A percentile compares a stretch with the other conserved stretches of the same genome.
Conservation (phyloP, 1,140 invertebrate species). For the Ceratina japonica region DNA sequence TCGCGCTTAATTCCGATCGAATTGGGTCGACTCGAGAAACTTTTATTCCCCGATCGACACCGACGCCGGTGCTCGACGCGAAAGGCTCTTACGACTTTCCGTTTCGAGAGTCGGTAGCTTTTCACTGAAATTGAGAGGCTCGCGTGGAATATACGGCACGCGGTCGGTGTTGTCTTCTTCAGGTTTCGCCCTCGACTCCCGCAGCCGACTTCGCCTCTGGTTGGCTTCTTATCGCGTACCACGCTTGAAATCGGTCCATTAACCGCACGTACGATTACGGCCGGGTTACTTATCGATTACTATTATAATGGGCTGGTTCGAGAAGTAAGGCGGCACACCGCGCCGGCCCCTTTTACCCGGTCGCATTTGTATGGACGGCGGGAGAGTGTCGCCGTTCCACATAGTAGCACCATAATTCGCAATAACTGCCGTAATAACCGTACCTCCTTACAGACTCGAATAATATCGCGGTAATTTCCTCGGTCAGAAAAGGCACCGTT, state of each 20-base stretch:
- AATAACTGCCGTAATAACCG: slow-evolving; percentile 75
- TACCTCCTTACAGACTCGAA: slow-evolving; percentile 70
- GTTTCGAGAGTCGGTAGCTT: too few species aligned
- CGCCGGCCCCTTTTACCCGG: background rate
- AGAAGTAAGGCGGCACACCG: slow-evolving; percentile 1
- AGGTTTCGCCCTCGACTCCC: slow-evolving; percentile 5
- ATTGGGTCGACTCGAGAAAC: too few species aligned
- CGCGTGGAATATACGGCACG: too few species aligned
- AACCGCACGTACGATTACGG: slow-evolving; percentile 70
- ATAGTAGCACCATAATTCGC: slow-evolving; percentile 71
- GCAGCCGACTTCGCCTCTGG: background rate
- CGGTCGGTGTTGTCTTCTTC: background rate
- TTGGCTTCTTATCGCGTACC: slow-evolving; percentile 41
- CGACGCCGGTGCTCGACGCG: too few species aligned
- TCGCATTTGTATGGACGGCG: slow-evolving; percentile 38
- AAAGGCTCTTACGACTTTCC: too few species aligned
- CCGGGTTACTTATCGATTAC: slow-evolving; percentile 75
- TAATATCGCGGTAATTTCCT: slow-evolving; percentile 69
- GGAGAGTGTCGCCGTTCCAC: slow-evolving; percentile 48
- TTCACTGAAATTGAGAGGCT: too few species aligned
- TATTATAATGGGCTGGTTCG: slow-evolving; percentile 66
- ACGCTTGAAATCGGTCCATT: slow-evolving; percentile 70
- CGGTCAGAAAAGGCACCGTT: slow-evolving; percentile 58
- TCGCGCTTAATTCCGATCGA: too few species aligned
- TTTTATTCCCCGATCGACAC: too few species aligned